phyloP scores from a whole-genome alignment of 2,797 vertebrate genomes.

The Echeneis naucrates region DNA sequence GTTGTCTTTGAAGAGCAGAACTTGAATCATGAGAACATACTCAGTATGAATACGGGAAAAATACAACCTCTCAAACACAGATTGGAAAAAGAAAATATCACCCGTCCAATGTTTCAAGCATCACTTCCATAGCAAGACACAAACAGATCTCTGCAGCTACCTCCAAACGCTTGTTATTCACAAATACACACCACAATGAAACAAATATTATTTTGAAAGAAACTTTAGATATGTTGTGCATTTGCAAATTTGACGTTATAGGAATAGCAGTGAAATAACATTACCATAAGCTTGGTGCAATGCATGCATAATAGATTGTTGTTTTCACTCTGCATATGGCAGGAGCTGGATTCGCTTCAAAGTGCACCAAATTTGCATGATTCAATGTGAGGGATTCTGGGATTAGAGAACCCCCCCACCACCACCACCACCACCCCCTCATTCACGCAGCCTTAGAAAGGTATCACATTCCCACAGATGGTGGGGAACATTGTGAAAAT shows the following conservation, averaged over 20 bases:
- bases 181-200: slow-evolving; percentile 67
- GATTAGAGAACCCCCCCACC: slow-evolving; percentile 87
- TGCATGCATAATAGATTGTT: slow-evolving; percentile 91
- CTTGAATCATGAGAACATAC: slow-evolving; percentile 65
- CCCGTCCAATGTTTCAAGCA: slow-evolving; percentile 59
- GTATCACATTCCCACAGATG: slow-evolving; percentile 90
- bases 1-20: slow-evolving; percentile 66
- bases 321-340: slow-evolving; percentile 89
- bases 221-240: slow-evolving; percentile 80
- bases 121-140: slow-evolving; percentile 54
- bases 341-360: slow-evolving; percentile 89
- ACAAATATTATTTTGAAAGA: slow-evolving; percentile 80
- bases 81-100: slow-evolving; percentile 64
- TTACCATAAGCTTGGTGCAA: slow-evolving; percentile 90
- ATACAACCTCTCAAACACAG: slow-evolving; percentile 58
- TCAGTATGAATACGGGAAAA: slow-evolving; percentile 48
- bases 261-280: slow-evolving; percentile 85
- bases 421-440: slow-evolving; percentile 74
- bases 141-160: slow-evolving; percentile 56
- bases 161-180: slow-evolving; percentile 64
- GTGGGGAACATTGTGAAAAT: slow-evolving; percentile 81
- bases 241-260: slow-evolving; percentile 83
- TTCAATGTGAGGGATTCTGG: slow-evolving; percentile 90
- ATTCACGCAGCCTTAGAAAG: slow-evolving; percentile 86
- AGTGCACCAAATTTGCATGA: slow-evolving; percentile 90